Percentiles rank a stretch among this genome's conserved stretches.
Conservation (phyloP, 2,797 vertebrate species). For the Clarias platycephalus region DNA sequence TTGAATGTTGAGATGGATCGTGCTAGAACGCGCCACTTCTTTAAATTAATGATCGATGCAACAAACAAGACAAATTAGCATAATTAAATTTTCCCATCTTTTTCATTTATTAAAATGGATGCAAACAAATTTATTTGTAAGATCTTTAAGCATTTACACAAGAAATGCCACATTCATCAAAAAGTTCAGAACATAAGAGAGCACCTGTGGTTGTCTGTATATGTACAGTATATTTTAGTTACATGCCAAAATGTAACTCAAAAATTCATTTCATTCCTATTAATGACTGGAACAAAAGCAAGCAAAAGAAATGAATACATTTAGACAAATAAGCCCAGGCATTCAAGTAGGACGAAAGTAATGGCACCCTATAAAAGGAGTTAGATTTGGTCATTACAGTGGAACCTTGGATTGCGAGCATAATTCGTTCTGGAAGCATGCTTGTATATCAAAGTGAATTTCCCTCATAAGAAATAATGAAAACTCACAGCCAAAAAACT, state of each 20-base stretch:
- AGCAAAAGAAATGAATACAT: not conserved
- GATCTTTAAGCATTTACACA: not conserved
- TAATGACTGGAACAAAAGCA: not conserved
- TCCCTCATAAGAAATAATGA: no score
- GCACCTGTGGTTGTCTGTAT: not conserved
- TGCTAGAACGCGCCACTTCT: not conserved
- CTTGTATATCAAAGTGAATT: no score
- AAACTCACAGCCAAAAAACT: no score
- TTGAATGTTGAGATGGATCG: not conserved
- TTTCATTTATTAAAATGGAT: not conserved
- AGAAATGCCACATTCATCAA: no score
- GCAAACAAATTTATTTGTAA: not conserved
- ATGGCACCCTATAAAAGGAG: not conserved
- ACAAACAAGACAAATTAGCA: not conserved
- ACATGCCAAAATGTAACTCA: not conserved
- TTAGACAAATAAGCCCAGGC: not conserved
- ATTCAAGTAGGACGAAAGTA: not conserved
- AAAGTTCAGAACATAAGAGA: not conserved
- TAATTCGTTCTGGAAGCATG: no score
- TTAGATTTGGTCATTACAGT: not conserved
- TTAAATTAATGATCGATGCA: constrained; percentile 7
- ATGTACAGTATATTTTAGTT: not conserved
- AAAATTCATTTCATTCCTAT: not conserved
- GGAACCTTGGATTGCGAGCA: not conserved
- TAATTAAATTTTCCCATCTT: no score